Evolutionary conservation across 1,140 invertebrate species (phyloP), one percentile per base, ranked within the genome.

Genomic region (Oryzaephilus surinamensis): DNA sequence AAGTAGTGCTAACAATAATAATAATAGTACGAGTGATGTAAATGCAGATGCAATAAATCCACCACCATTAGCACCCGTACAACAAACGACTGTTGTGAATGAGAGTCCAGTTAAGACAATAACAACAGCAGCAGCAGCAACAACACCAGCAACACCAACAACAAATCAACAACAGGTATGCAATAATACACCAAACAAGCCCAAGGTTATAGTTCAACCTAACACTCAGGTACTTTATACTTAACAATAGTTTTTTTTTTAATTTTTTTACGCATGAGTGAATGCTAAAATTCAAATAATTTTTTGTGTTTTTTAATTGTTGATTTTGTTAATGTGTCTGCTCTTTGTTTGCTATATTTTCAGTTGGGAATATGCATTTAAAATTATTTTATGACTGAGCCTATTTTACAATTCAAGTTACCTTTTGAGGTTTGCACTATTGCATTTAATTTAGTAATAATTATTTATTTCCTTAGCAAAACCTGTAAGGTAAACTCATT

Each of bases 61-160:
- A 2, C 65, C 70, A 20, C 65, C 67, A 10, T 43, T 69, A 19
- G 57, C 66, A 13, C 66, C 65, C n/a, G 64, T 64, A 5, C 68
- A 66, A 40, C 58, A 61, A 37, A 53, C n/a, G n/a, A n/a, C 19
- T 19, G 27, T 35, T n/a, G 32, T 45, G 17, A n/a, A n/a, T n/a
- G n/a, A n/a, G n/a, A n/a, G n/a, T n/a, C n/a, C 32, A 36, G 19
- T 36, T 38, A 13, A n/a, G n/a, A 6, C 20, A 4, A 8, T 33
- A 35, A 38, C 35, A 18, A 38, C 35, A 16, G 12, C 35, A n/a
- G 29, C 21, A 4, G 29, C 32, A 15, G 20, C 28, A 10, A 13
- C 45, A 40, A 37, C 14, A 16, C n/a, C 36, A 43, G 16, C 24
- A n/a, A 29, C 27, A 21, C 23, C 23, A 24, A 27, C 32, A 29